Base-by-base conservation (phyloP, 2,888 invertebrate species). In the Drosophila diplacantha region DNA sequence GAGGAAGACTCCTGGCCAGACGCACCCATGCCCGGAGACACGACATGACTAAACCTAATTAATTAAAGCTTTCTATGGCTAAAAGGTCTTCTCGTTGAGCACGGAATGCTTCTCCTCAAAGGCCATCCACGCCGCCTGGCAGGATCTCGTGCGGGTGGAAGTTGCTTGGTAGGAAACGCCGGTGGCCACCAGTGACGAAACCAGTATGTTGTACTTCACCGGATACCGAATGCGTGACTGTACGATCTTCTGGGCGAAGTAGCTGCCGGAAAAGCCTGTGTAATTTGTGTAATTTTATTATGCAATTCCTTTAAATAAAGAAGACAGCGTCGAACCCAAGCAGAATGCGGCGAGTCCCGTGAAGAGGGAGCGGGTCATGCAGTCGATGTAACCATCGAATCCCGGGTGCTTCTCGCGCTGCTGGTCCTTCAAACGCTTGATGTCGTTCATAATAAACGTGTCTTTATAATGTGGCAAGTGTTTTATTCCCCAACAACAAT, bases 101-200 rank as follows among this genome's bases (percentile, higher is more conserved):
- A 88, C 85, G 3, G 89, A 86, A 63, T 87, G 86, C 64, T 88
- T 89, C 59, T 86, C 85, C 72, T 89, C 89, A 16, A 85, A 85
- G 32, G 89, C 88, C 87, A 89, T 87, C 89, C 90, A 90, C 44
- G 86, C 87, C 14, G 88, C 87, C 78, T 89, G 89, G 63, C 89
- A 90, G n/a, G 87, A 77, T 65, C 85, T 86, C 0, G 88, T 88
- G 16, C 88, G 81, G 16, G 84, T 83, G 12, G 85, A 84, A 3
- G 89, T 89, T 1, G 88, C 69, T 56, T 87, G 84, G 58, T 89
- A 90, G 0, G 89, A 83, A 2, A 87, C 69, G 0, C 77, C 77
- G 1, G 86, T 84, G 20, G 87, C 87, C 3, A 81, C 78, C 29
- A 86, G 20, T 0, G 88, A 83, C 11, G 90, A 89, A 2, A 87